Base-by-base conservation (phyloP, 1,140 invertebrate species). In the Plutomurus gul region DNA sequence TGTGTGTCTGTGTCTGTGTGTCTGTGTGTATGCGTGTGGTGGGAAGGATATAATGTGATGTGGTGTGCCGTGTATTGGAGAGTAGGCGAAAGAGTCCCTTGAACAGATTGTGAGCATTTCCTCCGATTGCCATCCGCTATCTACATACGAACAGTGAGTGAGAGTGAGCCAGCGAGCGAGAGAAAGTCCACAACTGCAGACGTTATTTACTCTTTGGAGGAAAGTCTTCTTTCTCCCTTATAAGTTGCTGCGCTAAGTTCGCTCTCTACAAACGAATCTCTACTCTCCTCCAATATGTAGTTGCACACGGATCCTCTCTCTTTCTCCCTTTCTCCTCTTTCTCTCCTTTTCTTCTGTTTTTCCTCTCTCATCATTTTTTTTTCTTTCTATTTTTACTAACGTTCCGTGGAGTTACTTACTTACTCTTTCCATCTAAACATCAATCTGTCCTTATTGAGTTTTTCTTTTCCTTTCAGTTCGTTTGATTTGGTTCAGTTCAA, bases 41-140 rank as follows among this genome's bases (percentile, higher is more conserved):
- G 13, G 37, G 37, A 13, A 6, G 13, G 37, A 39, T 39, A 7
- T 39, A 13, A 13, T 39, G 13, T 39, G 13, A 13, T 13, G 37
- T 13, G 13, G 6, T 7, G 13, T 39, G 37, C 37, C 37, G 11
- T 4, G 43, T 47, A 18, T 18, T 18, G n/a, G n/a, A 18, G 20
- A 22, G 3, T 18, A 51, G 10, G 47, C 7, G 47, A n/a, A n/a
- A n/a, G n/a, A 51, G 47, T 51, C 47, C 47, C 25, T 20, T 51
- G 47, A 51, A 51, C 47, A 51, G 47, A 51, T 51, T 51, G 47
- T 25, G 47, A 51, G 47, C 47, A 51, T 51, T 51, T 51, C 47
- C 18, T 51, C n/a, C 20, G 47, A 51, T 51, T 51, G 47, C 47
- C 47, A 51, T 51, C 47, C 47, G 47, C 25, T 51, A 51, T 51